These are phyloP conservation scores for Melanotaenia boesemani DNA, from an alignment of 2,797 vertebrate species.

Conservation along the genomic window DNA sequence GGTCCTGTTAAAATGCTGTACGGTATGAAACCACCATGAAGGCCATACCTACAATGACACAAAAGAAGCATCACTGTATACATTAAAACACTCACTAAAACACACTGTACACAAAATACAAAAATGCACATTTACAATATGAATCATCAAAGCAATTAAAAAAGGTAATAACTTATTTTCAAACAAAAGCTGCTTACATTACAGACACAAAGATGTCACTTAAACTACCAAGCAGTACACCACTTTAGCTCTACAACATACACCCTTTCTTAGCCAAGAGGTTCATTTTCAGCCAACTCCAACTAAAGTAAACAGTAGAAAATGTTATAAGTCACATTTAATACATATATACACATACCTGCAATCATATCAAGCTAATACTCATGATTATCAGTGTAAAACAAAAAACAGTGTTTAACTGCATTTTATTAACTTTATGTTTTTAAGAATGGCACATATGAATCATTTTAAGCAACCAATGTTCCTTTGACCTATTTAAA, in stretches of 20 bases:
- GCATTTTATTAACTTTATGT: not conserved
- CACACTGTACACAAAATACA: conserved; percentile 74
- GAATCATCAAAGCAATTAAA: conserved; percentile 48
- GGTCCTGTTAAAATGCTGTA: conserved; percentile 62
- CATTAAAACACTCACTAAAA: conserved; percentile 64
- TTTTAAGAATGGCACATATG: not conserved
- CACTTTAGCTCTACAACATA: conserved; percentile 21
- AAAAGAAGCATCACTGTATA: conserved; percentile 43
- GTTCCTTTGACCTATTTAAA: not conserved
- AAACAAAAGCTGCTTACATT: conserved; percentile 42
- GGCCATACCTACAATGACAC: conserved; percentile 55
- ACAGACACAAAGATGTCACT: conserved; percentile 34
- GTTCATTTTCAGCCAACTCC: conserved; percentile 19
- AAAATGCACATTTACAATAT: conserved; percentile 75
- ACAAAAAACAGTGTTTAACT: not conserved
- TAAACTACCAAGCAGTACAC: conserved; percentile 10
- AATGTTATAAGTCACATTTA: conserved; percentile 23
- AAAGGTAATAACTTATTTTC: conserved; percentile 50
- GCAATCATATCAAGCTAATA: conserved; percentile 22
- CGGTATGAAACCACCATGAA: conserved; percentile 60
- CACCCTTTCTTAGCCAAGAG: conserved; percentile 24
- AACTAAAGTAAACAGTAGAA: conserved; percentile 37
- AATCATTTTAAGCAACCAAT: not conserved
- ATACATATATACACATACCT: conserved; percentile 42
- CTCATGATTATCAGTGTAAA: conserved; percentile 16